Evolutionary conservation across 1,140 invertebrate species (phyloP), one percentile per base, ranked within the genome.

Genomic region (Drosophila mauritiana): DNA sequence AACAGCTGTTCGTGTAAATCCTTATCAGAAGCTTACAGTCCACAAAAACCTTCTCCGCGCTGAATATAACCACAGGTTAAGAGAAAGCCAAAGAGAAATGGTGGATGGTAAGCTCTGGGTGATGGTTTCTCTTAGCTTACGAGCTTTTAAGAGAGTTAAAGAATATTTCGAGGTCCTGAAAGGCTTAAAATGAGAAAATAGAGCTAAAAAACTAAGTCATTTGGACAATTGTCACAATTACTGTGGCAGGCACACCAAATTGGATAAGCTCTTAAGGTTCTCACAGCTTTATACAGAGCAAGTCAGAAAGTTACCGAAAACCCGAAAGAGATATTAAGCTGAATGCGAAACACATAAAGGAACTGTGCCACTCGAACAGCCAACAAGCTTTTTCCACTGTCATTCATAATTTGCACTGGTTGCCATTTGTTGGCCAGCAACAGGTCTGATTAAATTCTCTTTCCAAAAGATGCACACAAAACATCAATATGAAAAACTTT

Each of bases 341-440:
- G 45, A 39, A 65, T 54, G 11, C 8, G 42, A 54, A 62, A 57
- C 65, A 43, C 51, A 69, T 49, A 61, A 70, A 73, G 73, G 61
- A 89, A 78, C 73, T 74, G 65, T 78, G 77, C 77, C 77, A 89
- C 84, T 80, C 83, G 78, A 88, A 83, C 49, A 79, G 83, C 79
- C 75, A 78, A 73, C 85, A 84, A 89, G 84, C 84, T 89, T 84
- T 88, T 65, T 40, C 64, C 56, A 58, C 48, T 84, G 84, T 80
- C 80, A 80, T 74, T 89, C 62, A 78, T 72, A 68, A 78, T 75
- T 56, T 58, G 25, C 68, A 45, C 48, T 20, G 68, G 37, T 58
- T 8, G 42, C 49, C 51, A 77, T 74, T 73, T 77, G 68, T 73
- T 36, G 12, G 45, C 17, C 52, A 75, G 65, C 84, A 89, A 89